phyloP scores from a whole-genome alignment of 2,113 vertebrate species.

The Pseudorectes ferrugineus region DNA sequence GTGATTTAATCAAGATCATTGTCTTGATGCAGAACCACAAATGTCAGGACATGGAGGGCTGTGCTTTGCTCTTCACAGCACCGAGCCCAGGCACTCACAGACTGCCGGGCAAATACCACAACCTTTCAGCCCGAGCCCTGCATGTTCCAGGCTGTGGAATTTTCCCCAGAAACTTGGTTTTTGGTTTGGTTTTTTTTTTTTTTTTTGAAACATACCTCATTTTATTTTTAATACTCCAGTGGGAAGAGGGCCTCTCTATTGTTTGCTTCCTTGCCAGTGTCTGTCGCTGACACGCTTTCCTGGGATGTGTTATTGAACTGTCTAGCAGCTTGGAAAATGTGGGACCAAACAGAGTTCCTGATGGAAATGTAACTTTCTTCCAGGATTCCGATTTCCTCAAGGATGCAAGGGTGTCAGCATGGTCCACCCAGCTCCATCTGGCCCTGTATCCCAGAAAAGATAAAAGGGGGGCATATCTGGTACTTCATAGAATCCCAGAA shows the following conservation, averaged over 20 bases:
- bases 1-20: conserved; percentile 55
- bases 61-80: fast-evolving
- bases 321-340: not conserved
- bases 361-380: not conserved
- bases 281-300: fast-evolving
- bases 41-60: not conserved
- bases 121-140: not conserved
- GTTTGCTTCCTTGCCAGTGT: not conserved
- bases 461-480: not conserved
- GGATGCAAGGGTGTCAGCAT: not conserved
- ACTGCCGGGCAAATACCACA: not conserved
- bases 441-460: not conserved
- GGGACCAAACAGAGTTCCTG: not conserved
- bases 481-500: not conserved
- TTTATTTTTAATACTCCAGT: not conserved
- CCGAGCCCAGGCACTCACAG: fast-evolving
- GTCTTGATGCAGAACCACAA: not conserved
- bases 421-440: not conserved
- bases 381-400: not conserved
- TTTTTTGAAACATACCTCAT: not conserved
- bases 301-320: not conserved
- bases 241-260: not conserved
- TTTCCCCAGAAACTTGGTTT: not conserved
- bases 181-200: not conserved
- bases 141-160: not conserved